phyloP scores from a whole-genome alignment of 2,888 invertebrate genomes.

The Cephus runcator region DNA sequence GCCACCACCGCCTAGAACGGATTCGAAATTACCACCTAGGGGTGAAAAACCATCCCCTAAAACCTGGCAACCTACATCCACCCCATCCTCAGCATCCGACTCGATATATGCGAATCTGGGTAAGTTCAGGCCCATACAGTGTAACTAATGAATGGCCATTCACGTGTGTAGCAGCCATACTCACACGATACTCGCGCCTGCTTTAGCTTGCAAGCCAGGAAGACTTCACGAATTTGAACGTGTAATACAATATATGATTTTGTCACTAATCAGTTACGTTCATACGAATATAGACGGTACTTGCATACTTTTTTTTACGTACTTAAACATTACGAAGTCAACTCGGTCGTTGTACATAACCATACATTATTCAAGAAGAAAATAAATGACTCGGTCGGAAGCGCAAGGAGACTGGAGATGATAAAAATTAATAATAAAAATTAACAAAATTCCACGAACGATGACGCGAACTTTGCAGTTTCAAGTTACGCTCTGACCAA shows the following conservation, averaged over 20 bases:
- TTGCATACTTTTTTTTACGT: not conserved
- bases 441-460: not conserved
- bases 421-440: not conserved
- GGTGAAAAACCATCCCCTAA: constrained; percentile 37
- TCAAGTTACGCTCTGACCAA: not conserved
- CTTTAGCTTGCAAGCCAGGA: constrained; percentile 43
- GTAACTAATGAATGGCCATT: constrained; percentile 56
- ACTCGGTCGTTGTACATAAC: not conserved
- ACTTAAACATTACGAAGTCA: not conserved
- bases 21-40: constrained; percentile 59
- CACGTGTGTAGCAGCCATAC: constrained; percentile 47
- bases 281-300: not conserved
- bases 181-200: constrained; percentile 53
- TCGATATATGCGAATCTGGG: constrained; percentile 83
- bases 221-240: constrained; percentile 1
- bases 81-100: constrained; percentile 49
- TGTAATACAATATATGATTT: not conserved
- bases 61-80: constrained; percentile 35
- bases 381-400: not conserved
- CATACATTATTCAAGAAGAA: not conserved
- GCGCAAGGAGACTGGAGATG: not conserved
- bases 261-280: not conserved
- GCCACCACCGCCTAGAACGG: constrained; percentile 74
- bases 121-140: constrained; percentile 68
- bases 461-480: not conserved